Evolutionary conservation across 1,140 invertebrate genomes (phyloP).

Genomic region (Apis laboriosa): DNA sequence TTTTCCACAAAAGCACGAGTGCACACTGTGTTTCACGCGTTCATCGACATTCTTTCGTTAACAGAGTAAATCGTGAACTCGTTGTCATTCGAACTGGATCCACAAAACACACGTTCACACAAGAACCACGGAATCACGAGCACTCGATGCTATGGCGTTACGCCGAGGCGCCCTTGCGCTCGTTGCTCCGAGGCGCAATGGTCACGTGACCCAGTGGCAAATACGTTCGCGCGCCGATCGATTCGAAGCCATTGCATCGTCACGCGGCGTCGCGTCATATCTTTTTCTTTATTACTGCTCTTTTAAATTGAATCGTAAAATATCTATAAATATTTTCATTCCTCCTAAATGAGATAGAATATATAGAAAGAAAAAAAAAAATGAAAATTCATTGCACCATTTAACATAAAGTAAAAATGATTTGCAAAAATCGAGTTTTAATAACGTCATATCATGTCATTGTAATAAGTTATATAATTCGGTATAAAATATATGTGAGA

Average conservation of each 20-base stretch:
- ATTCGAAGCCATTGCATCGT: conserved; percentile 43
- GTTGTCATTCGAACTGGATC: conserved; percentile 3
- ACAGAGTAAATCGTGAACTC: neutral
- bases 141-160: neutral
- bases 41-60: neutral
- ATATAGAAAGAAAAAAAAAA: neutral
- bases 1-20: conserved; percentile 8
- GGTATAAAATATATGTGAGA: neutral
- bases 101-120: neutral
- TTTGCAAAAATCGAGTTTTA: neutral
- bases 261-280: neutral
- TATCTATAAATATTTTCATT: neutral
- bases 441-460: neutral
- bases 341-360: neutral
- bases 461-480: neutral
- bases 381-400: neutral
- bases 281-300: too few relatives aligned
- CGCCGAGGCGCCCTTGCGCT: neutral
- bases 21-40: neutral
- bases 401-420: neutral
- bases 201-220: conserved; percentile 46
- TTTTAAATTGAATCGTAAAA: neutral
- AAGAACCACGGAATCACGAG: neutral
- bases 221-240: conserved; percentile 30
- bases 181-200: neutral